phyloP scores from a whole-genome alignment of 1,140 invertebrate species.

The Leptonema lineaticorne region DNA sequence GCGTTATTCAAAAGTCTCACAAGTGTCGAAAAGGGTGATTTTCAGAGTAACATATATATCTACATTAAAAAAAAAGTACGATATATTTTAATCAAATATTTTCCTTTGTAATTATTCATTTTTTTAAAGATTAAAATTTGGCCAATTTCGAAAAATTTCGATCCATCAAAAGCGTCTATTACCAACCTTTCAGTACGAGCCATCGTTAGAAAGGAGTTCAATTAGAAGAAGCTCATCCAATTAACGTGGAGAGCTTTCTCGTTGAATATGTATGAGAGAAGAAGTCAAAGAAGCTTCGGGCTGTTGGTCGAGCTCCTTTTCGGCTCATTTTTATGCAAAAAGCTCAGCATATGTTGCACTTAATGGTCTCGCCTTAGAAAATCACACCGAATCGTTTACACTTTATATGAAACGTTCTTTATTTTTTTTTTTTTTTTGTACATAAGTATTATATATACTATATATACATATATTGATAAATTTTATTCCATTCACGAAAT shows the following conservation, averaged over 20 bases:
- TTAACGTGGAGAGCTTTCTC: constrained; percentile 11
- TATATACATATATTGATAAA: too few species aligned
- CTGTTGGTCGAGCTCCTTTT: background rate
- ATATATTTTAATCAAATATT: too few species aligned
- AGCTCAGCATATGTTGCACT: background rate
- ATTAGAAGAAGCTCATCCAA: constrained; percentile 14
- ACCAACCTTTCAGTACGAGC: background rate
- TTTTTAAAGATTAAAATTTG: too few species aligned
- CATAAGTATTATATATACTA: background rate
- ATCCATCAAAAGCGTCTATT: too few species aligned
- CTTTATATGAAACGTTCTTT: background rate
- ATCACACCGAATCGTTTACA: background rate
- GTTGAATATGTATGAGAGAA: constrained; percentile 18
- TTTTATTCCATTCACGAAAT: too few species aligned
- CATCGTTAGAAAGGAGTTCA: background rate
- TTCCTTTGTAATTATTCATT: too few species aligned
- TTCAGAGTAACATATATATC: too few species aligned
- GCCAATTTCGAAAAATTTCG: too few species aligned
- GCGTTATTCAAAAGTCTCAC: too few species aligned
- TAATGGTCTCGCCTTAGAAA: too few species aligned
- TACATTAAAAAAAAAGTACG: too few species aligned
- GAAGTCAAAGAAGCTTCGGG: background rate
- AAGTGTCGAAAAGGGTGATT: too few species aligned
- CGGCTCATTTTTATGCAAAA: constrained; percentile 1
- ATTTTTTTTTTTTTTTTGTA: background rate